Evolutionary conservation across 2,888 invertebrate genomes (phyloP).

Genomic region (Magallana nippona): DNA sequence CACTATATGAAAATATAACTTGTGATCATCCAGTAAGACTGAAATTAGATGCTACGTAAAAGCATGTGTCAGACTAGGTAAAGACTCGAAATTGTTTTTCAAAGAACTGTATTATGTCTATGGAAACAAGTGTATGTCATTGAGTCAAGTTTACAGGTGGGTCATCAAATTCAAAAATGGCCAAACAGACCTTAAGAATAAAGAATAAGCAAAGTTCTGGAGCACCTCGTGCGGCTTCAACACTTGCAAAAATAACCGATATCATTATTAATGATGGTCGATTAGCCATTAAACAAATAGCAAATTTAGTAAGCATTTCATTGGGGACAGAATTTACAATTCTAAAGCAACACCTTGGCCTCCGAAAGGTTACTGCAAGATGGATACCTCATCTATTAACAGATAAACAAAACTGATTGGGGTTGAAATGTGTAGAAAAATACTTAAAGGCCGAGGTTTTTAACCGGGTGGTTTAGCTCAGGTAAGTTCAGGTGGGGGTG

Average conservation of each 20-base stretch:
- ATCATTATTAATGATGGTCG: background rate
- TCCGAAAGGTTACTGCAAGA: background rate
- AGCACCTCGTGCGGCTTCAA: background rate
- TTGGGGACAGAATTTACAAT: background rate
- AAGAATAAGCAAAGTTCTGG: background rate
- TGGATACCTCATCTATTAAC: constrained; percentile 1
- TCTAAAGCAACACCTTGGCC: background rate
- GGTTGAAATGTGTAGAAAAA: background rate
- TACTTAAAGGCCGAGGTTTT: too few species aligned
- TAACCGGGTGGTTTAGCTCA: too few species aligned
- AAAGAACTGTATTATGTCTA: background rate
- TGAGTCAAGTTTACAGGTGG: background rate
- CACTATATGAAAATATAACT: background rate
- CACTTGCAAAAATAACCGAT: background rate
- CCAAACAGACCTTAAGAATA: background rate
- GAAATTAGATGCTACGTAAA: background rate
- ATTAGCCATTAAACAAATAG: background rate
- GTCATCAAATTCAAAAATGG: too few species aligned
- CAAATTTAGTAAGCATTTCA: too few species aligned
- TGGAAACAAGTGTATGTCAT: background rate
- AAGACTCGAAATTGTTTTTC: background rate
- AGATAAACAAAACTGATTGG: background rate
- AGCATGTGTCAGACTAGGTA: too few species aligned
- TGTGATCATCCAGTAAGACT: background rate
- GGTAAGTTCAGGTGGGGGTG: too few species aligned